These are phyloP conservation scores for Liposcelis brunnea DNA, from an alignment of 2,888 invertebrate species.

Conservation along the genomic window DNA sequence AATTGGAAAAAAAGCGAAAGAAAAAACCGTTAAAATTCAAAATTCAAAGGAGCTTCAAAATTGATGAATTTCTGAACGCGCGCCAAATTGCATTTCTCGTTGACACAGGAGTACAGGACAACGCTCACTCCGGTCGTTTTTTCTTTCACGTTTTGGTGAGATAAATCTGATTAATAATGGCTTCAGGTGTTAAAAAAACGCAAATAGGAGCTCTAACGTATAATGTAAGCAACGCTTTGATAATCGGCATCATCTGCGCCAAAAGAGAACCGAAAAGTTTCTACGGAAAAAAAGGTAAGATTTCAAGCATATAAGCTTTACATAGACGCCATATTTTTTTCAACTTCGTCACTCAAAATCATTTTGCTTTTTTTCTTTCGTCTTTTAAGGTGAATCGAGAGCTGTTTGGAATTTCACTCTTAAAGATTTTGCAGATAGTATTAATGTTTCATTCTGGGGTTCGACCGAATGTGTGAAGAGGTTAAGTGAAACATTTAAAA, in stretches of 20 bases:
- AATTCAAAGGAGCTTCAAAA: too few relatives aligned
- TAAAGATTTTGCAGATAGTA: slow-evolving; percentile 50
- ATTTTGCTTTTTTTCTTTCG: not conserved
- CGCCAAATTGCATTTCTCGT: too few relatives aligned
- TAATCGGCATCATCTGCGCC: slow-evolving; percentile 37
- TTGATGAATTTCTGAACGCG: too few relatives aligned
- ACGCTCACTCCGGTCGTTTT: too few relatives aligned
- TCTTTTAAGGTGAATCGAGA: not conserved
- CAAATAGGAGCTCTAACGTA: slow-evolving; percentile 16
- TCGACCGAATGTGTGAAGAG: slow-evolving; percentile 40
- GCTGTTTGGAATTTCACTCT: slow-evolving; percentile 63
- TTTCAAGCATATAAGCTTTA: not conserved
- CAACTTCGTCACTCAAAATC: not conserved
- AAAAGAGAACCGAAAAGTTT: slow-evolving; percentile 41
- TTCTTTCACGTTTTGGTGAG: too few relatives aligned
- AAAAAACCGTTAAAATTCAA: too few relatives aligned
- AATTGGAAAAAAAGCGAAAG: too few relatives aligned
- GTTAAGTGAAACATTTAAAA: slow-evolving; percentile 42
- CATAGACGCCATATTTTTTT: not conserved
- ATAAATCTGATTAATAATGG: slow-evolving; percentile 10
- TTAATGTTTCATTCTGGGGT: slow-evolving; percentile 65
- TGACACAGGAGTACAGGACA: too few relatives aligned
- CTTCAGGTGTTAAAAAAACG: slow-evolving; percentile 8
- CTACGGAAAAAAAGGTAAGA: slow-evolving; percentile 29
- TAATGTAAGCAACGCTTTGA: slow-evolving; percentile 28